Base-by-base conservation (phyloP, 2,888 invertebrate species). In the Ariolimax columbianus region DNA sequence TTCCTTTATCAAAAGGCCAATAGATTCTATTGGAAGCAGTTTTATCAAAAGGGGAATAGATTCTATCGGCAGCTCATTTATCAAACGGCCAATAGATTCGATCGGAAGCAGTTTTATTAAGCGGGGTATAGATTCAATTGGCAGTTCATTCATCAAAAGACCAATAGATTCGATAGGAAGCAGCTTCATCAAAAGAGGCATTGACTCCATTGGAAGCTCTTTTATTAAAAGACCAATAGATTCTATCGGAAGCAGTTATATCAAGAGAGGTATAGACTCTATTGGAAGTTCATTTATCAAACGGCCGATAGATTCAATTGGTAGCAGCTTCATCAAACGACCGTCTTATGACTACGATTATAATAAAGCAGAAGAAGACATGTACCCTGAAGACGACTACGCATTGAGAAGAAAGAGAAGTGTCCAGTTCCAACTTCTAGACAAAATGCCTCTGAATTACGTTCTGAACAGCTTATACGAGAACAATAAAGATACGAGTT, bases 261-360 rank as follows among this genome's bases (percentile, higher is more conserved):
- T 73, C 26, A 73, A 47, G 43, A 47, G 43, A 73, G 14, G 43
- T 4, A 23, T 7, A 30, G 43, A 47, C 26, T 79, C 79, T 47
- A 11, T 73, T 9, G n/a, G 43, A 77, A 77, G 47, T 77, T 11
- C 43, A 33, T 70, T 70, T 23, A 70, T 40, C 38, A 77, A 77
- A 72, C 19, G 77, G 47, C 23, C 30, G 9, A 59, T 75, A 33
- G 83, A 83, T 59, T 66, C 66, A n/a, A 77, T 83, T 6, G 77
- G 83, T 11, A 66, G 77, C 66, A 77, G 77, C 66, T 77, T 83
- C 51, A 72, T 77, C 47, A 77, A 83, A 47, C 77, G 73, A 0
- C 9, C 38, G 30, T 63, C 23, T 14, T 33, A 43, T 33, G 59
- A 82, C 3, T 7, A 63, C 1, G 75, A 75, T 26, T 19, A 82